Percentiles rank a stretch among this genome's conserved stretches.
Evolutionary conservation across 92 coral and sea anemone species (phyloP).

Genomic region (Epizoanthus scotinus): DNA sequence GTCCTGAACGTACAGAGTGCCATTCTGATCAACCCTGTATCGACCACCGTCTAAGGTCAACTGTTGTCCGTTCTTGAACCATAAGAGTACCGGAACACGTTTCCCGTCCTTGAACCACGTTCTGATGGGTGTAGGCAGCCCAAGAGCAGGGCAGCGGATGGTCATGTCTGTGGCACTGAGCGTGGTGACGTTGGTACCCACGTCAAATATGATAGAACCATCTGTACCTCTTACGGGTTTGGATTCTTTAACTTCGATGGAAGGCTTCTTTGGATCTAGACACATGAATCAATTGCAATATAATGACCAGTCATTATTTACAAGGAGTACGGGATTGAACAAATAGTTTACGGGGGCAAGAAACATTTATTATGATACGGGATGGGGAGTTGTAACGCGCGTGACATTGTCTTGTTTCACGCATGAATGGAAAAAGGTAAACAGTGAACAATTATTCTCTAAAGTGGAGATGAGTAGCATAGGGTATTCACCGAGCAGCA

Average conservation of each 20-base stretch:
- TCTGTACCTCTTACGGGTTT: background rate
- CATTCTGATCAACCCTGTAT: slow-evolving; percentile 30
- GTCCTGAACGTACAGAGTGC: slow-evolving; percentile 28
- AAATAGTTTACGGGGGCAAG: no score
- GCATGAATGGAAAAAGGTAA: no score
- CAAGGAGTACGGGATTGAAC: no score
- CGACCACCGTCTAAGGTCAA: background rate
- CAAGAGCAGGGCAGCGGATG: slow-evolving; percentile 68
- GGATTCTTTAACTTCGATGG: slow-evolving; percentile 20
- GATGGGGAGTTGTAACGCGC: no score
- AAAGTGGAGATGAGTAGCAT: no score
- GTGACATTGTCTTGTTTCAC: no score
- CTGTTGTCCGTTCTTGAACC: slow-evolving; percentile 29
- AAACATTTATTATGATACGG: no score
- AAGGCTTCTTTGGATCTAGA: slow-evolving; percentile 28
- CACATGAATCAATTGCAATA: no score
- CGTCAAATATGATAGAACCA: slow-evolving; percentile 28
- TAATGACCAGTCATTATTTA: no score
- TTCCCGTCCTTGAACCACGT: slow-evolving; percentile 66
- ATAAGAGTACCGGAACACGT: slow-evolving; percentile 29
- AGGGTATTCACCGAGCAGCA: no score
- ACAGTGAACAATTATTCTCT: no score
- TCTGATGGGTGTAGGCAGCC: slow-evolving; percentile 73
- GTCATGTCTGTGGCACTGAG: slow-evolving; percentile 65
- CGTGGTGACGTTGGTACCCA: slow-evolving; percentile 54